Percentiles rank a stretch among this genome's conserved stretches.
phyloP scores from a whole-genome alignment of 2,888 invertebrate genomes.

The Apomyelois bistriatella region DNA sequence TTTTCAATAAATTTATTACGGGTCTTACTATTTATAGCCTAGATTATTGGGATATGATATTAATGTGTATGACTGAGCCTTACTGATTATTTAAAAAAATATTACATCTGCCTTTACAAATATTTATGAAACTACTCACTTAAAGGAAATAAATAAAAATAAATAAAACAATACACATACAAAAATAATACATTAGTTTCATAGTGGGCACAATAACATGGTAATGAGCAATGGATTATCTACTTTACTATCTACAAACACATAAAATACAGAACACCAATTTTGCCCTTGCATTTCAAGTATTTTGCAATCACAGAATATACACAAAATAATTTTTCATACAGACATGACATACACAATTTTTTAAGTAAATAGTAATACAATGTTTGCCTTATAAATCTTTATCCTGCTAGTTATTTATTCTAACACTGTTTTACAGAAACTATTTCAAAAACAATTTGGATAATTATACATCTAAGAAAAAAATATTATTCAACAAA shows the following conservation, averaged over 20 bases:
- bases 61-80: too few relatives aligned
- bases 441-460: slow-evolving; percentile 43
- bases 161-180: slow-evolving; percentile 18
- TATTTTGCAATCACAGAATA: slow-evolving; percentile 5
- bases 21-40: too few relatives aligned
- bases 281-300: neutral
- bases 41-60: too few relatives aligned
- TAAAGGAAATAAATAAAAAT: slow-evolving; percentile 6
- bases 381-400: neutral
- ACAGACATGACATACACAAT: neutral
- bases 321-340: neutral
- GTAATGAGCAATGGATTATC: slow-evolving; percentile 22
- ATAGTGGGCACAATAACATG: slow-evolving; percentile 16
- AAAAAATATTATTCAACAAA: slow-evolving; percentile 79
- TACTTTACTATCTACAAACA: slow-evolving; percentile 13
- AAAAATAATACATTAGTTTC: slow-evolving; percentile 13
- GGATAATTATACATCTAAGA: slow-evolving; percentile 43
- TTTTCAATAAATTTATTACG: too few relatives aligned
- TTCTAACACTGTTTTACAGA: slow-evolving; percentile 64
- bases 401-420: slow-evolving; percentile 18
- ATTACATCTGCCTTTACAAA: neutral
- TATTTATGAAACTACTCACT: neutral
- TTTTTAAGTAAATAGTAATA: neutral
- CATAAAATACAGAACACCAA: slow-evolving; percentile 5
- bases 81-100: neutral